Conservation (phyloP, 2,797 vertebrate species). For the Tragopan temminckii region DNA sequence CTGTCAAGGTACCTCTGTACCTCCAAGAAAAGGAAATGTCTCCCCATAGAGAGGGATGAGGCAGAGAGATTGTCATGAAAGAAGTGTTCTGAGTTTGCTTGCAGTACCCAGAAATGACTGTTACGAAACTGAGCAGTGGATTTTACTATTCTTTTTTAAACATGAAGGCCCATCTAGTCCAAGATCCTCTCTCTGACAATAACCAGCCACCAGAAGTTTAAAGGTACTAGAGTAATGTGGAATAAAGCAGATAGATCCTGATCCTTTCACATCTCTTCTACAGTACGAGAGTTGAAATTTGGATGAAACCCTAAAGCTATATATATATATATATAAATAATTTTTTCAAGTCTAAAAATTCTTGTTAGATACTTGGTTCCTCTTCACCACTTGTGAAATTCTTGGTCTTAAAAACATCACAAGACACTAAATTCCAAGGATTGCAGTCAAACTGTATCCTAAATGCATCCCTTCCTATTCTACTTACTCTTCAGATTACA, state of each 20-base stretch:
- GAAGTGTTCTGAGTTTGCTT: neutral
- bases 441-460: neutral
- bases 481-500: constrained; percentile 5
- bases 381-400: neutral
- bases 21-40: neutral
- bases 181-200: neutral
- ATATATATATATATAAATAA: neutral
- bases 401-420: neutral
- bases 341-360: constrained; percentile 3
- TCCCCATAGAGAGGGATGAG: neutral
- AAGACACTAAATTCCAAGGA: neutral
- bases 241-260: neutral
- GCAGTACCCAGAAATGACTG: neutral
- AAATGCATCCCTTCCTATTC: neutral
- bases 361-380: neutral
- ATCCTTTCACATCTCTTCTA: neutral
- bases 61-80: neutral
- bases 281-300: neutral
- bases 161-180: neutral
- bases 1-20: neutral
- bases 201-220: neutral
- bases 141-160: neutral
- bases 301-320: neutral
- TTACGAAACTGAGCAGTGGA: neutral
- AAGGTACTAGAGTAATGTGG: neutral